Evolutionary conservation across 2,113 vertebrate species (phyloP), one percentile per base, ranked within the genome.

Genomic region (Callorhinus ursinus): DNA sequence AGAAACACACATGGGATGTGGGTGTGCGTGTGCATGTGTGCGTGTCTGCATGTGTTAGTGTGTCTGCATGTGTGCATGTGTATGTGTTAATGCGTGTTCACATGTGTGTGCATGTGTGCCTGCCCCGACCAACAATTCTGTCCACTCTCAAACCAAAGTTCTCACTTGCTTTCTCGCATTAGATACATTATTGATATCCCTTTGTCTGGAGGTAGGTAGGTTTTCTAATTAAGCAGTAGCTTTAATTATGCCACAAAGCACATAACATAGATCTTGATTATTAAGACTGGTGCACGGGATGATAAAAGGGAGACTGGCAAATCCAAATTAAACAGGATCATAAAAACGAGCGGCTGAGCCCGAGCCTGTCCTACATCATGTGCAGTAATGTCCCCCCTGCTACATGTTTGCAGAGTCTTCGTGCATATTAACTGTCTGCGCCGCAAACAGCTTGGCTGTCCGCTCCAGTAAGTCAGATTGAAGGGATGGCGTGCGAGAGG

Each of bases 181-280:
- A 97, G 96, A 85, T 82, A 26, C 31, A 1, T 95, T 97, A 98
- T 97, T 85, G 98, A 98, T 98, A 97, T 88, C 94, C 91, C 98
- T 98, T 97, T 98, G 96, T 98, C 98, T 97, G 94, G 96, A 82
- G 93, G 92, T 84, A 71, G 97, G 53, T 36, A 81, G 94, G 61
- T 90, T 98, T 98, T 97, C 98, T 98, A 98, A 98, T 98, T 98
- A 98, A 97, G 94, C 79, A 96, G 96, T 65, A 83, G 90, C 96
- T 98, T 98, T 98, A 98, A 98, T 98, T 98, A 98, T 93, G 92
- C 96, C 96, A 96, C 97, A 95, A 96, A 98, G 96, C 83, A 1
- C 93, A 80, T 85, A 97, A 98, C 76, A 86, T 93, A 97, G 98
- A 97, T 98, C 98, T 98, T 98, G 96, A 97, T 98, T 97, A 98